phyloP scores from a whole-genome alignment of 2,797 vertebrate species.

The Prunella strophiata region DNA sequence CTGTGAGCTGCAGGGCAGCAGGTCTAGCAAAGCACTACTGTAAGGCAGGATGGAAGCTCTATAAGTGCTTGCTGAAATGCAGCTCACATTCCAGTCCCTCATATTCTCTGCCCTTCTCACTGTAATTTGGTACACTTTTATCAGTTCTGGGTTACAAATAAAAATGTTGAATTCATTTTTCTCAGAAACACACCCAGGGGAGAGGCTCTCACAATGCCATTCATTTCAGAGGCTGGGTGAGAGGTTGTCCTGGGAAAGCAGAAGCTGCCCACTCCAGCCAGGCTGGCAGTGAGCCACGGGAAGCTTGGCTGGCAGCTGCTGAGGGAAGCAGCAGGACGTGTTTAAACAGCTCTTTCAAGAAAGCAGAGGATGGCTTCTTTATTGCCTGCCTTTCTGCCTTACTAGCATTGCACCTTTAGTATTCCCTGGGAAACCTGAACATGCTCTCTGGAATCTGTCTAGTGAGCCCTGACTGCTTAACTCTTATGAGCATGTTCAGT shows the following conservation, averaged over 20 bases:
- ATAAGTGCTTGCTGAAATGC: background rate
- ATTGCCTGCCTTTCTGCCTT: background rate
- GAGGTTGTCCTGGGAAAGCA: background rate
- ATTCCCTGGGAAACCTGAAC: background rate
- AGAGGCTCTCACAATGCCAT: background rate
- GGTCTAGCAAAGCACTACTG: background rate
- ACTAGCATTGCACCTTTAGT: background rate
- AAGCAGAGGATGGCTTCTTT: background rate
- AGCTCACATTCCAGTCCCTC: background rate
- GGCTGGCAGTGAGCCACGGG: background rate
- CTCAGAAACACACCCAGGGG: fast-evolving
- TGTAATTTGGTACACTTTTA: background rate
- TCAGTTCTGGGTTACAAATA: background rate
- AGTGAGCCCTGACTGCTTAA: background rate
- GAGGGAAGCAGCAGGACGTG: background rate
- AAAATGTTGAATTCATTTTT: background rate
- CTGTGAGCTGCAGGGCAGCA: background rate
- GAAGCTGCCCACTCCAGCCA: background rate
- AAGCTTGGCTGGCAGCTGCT: background rate
- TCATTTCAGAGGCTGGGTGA: background rate
- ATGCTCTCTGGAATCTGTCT: background rate
- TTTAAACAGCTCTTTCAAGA: background rate
- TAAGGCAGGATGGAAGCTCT: background rate
- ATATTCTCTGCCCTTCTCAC: fast-evolving
- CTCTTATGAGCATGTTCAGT: fast-evolving